These are phyloP conservation scores for Rhynchomys soricoides DNA, from an alignment of 2,113 vertebrate genomes.

Conservation along the genomic window DNA sequence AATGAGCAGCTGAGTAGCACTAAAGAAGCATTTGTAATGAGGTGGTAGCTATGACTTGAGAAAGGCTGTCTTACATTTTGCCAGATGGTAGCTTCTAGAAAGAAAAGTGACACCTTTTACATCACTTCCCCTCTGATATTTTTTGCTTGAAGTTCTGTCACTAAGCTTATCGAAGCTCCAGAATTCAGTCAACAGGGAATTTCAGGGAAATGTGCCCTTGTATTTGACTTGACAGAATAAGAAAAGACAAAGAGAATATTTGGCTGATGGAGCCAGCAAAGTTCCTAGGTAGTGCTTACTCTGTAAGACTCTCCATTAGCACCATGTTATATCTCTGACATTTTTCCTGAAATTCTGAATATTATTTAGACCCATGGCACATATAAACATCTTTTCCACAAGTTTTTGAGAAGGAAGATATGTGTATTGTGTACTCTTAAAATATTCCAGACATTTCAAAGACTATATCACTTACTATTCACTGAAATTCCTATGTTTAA, in stretches of 20 bases:
- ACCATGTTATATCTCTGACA: neutral
- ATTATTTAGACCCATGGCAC: neutral
- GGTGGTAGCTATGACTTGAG: constrained; percentile 12
- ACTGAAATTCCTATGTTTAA: neutral
- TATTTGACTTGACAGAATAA: neutral
- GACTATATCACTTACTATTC: neutral
- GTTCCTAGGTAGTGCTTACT: neutral
- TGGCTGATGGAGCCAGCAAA: neutral
- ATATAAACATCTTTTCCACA: neutral
- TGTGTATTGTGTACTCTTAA: constrained; percentile 14
- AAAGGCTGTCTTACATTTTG: constrained; percentile 54
- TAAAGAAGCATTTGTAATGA: constrained; percentile 69
- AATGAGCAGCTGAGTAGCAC: constrained; percentile 64
- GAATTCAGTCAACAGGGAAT: neutral
- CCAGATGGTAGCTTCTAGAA: constrained; percentile 55
- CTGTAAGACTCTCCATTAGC: neutral
- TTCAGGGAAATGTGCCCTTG: neutral
- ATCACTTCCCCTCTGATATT: constrained; percentile 40
- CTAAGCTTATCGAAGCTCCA: neutral
- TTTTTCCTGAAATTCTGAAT: constrained; percentile 21
- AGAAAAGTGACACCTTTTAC: constrained; percentile 49
- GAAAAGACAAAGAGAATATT: neutral
- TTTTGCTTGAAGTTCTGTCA: constrained; percentile 31
- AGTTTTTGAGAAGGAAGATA: neutral
- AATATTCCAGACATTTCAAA: constrained; percentile 14